Evolutionary conservation across 2,888 invertebrate species (phyloP), one percentile per base, ranked within the genome.

Genomic region (Pammene fasciana): DNA sequence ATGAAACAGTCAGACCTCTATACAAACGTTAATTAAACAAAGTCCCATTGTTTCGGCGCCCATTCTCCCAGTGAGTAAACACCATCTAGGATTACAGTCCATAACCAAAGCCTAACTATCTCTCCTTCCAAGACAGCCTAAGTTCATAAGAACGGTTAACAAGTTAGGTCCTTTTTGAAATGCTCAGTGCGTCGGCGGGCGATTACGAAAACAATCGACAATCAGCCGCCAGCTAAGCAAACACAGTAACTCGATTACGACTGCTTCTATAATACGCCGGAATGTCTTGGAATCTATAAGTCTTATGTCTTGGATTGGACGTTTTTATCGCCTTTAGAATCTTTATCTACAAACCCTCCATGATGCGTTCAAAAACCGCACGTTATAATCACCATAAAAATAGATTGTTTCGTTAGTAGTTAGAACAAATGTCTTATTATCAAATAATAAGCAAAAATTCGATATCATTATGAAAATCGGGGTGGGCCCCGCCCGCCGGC

Each of bases 171-270:
- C 2, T 43, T 57, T 18, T 43, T 0, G 43, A 26, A 13, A 2
- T 13, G 8, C 2, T 13, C 18, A 8, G 13, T 18, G 11, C 2
- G 16, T 4, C 4, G 45, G 43, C 43, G 13, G 50, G 26, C 43
- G 50, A 52, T 66, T 65, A 48, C 48, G 45, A 60, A 54, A 45
- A 67, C 67, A 61, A 67, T 67, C 46, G 67, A 46, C 67, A 60
- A 54, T 67, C 67, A 60, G 46, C 60, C 60, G 48, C 46, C 54
- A 45, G 67, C 67, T 52, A 62, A 45, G 48, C 55, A 55, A 62
- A 62, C 68, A 48, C 45, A 8, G 43, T 43, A 36, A 61, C 46
- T 61, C 54, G 60, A 67, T 60, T 67, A 67, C 67, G 41, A 55
- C 59, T 66, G 66, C 43, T 52, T 67, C 43, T 60, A 43, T 67